Evolutionary conservation across 2,797 vertebrate genomes (phyloP).

Genomic region (Heteromormyrus szaboi): DNA sequence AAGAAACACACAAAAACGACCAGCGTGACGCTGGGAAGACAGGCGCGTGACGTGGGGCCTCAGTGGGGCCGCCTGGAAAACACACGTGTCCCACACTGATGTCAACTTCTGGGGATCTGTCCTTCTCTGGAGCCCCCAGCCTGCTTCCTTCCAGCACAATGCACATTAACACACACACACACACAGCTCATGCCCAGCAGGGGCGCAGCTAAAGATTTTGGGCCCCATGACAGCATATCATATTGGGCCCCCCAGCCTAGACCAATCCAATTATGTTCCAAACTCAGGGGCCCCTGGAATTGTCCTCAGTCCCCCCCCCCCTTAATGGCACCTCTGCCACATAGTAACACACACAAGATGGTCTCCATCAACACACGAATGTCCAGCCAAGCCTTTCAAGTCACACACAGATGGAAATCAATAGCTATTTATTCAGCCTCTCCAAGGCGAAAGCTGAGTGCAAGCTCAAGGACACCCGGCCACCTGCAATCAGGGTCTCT

Average conservation of each 20-base stretch:
- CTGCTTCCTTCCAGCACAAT: neutral
- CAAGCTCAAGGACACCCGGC: neutral
- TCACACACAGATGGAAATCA: neutral
- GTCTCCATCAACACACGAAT: neutral
- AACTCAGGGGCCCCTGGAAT: neutral
- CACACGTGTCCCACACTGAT: neutral
- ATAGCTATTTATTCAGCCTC: neutral
- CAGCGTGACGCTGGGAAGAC: constrained; percentile 11
- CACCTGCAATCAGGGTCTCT: neutral
- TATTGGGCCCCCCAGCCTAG: neutral
- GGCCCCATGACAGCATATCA: neutral
- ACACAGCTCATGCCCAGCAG: neutral
- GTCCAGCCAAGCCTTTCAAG: neutral
- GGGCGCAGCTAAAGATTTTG: neutral
- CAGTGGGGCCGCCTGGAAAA: neutral
- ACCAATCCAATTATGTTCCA: neutral
- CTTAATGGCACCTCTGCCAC: neutral
- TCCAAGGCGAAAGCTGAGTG: neutral
- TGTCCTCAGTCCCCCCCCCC: neutral
- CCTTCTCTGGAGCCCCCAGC: neutral
- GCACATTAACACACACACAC: neutral
- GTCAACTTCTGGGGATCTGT: neutral
- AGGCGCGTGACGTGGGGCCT: neutral
- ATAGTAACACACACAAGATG: neutral
- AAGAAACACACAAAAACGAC: constrained; percentile 30